A percentile compares a stretch with the other conserved stretches of the same genome.
Evolutionary conservation across 2,797 vertebrate species (phyloP).

Genomic region (Phoxinus dragarum): DNA sequence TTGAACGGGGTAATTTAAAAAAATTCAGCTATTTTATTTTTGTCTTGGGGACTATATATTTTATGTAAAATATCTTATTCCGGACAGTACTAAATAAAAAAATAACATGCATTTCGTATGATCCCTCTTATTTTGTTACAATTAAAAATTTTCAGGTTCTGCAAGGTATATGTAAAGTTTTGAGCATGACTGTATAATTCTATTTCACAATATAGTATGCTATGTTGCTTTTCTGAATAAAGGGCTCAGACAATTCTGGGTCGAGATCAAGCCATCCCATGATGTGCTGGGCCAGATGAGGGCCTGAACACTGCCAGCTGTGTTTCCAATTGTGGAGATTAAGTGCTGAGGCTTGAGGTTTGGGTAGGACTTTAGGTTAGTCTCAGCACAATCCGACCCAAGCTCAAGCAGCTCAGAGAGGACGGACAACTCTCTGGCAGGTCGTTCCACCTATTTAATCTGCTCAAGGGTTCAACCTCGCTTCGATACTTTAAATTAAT

Average conservation of each 20-base stretch:
- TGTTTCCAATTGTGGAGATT: constrained; percentile 21
- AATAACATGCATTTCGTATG: no score
- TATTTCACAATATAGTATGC: neutral
- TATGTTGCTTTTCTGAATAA: constrained; percentile 3
- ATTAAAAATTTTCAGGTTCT: no score
- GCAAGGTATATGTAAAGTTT: no score
- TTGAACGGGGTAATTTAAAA: no score
- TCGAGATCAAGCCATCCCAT: neutral
- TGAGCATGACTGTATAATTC: neutral
- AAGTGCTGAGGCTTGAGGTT: constrained; percentile 6
- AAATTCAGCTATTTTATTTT: no score
- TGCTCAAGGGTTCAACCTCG: constrained; percentile 28
- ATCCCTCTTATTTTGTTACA: no score
- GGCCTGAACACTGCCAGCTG: neutral
- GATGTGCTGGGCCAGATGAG: constrained; percentile 4
- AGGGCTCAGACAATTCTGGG: neutral
- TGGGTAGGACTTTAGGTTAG: constrained; percentile 22
- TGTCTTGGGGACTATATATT: no score
- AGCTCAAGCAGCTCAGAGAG: constrained; percentile 20
- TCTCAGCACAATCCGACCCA: constrained; percentile 26
- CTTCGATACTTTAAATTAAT: neutral
- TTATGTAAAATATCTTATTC: no score
- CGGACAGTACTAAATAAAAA: no score
- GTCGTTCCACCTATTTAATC: constrained; percentile 11
- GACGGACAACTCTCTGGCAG: neutral